A percentile compares a stretch with the other conserved stretches of the same genome.
Conservation (phyloP, 2,113 vertebrate genomes). For the Pycnonotus jocosus region DNA sequence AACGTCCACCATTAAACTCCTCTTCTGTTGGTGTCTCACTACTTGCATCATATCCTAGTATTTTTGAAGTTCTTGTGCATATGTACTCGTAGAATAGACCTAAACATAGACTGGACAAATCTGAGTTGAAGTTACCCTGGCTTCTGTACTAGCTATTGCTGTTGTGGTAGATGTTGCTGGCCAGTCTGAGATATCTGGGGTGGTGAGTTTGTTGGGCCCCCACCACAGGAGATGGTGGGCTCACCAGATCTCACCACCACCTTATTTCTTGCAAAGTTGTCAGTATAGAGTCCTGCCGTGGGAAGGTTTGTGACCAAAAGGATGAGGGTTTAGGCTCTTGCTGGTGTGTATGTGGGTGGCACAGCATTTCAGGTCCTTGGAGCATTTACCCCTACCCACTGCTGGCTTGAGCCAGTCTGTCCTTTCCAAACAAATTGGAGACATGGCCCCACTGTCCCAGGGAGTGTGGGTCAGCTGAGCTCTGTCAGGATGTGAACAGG, state of each 20-base stretch:
- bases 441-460: not conserved
- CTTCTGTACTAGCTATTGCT: conserved; percentile 68
- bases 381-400: not conserved
- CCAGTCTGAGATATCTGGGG: conserved; percentile 17
- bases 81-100: conserved; percentile 69
- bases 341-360: conserved; percentile 32
- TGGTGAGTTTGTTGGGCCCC: not conserved
- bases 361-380: conserved; percentile 31
- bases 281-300: conserved; percentile 20
- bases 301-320: conserved; percentile 70
- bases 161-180: conserved; percentile 66
- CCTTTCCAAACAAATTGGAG: not conserved
- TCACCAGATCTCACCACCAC: not conserved
- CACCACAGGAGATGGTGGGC: not conserved
- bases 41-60: conserved; percentile 71
- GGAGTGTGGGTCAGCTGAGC: not conserved
- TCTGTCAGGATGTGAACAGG: not conserved
- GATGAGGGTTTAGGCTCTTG: conserved; percentile 46
- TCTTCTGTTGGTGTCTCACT: conserved; percentile 70
- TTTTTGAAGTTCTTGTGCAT: conserved; percentile 72
- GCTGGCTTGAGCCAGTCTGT: not conserved
- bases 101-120: conserved; percentile 70
- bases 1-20: conserved; percentile 62
- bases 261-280: conserved; percentile 36
- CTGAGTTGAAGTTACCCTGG: conserved; percentile 62